These are phyloP conservation scores for Diplodus sargus DNA, from an alignment of 2,797 vertebrate species.

Conservation along the genomic window DNA sequence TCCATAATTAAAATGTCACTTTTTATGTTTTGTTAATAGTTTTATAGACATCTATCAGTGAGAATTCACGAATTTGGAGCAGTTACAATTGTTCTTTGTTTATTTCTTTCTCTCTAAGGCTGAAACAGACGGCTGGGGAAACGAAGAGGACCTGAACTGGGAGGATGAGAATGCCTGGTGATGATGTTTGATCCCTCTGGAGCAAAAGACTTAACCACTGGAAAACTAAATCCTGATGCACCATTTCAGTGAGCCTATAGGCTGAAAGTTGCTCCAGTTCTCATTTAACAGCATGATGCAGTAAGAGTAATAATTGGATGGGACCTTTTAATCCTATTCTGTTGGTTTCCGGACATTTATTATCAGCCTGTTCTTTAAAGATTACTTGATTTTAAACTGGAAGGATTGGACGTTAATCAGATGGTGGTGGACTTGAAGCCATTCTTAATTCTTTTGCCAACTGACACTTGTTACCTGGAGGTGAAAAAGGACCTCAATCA, in stretches of 20 bases:
- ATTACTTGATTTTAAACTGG: conserved; percentile 34
- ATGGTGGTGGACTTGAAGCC: conserved; percentile 50
- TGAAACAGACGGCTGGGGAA: conserved; percentile 93
- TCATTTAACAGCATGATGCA: conserved; percentile 37
- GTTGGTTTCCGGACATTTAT: conserved; percentile 20
- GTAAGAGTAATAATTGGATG: conserved; percentile 32
- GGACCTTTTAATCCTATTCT: conserved; percentile 27
- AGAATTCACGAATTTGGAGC: background rate
- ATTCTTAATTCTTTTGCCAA: conserved; percentile 67
- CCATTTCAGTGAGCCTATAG: conserved; percentile 12
- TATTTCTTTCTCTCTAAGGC: conserved; percentile 78
- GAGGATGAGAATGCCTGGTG: conserved; percentile 92
- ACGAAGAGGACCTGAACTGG: conserved; percentile 94
- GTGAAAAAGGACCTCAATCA: conserved; percentile 27
- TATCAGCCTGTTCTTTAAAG: conserved; percentile 34
- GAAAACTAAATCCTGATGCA: conserved; percentile 22
- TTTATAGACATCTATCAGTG: background rate
- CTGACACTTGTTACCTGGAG: conserved; percentile 30
- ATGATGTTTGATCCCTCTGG: conserved; percentile 52
- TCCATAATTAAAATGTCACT: background rate
- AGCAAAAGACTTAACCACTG: conserved; percentile 45
- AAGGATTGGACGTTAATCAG: conserved; percentile 22
- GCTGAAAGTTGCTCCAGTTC: conserved; percentile 15
- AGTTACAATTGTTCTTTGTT: background rate
- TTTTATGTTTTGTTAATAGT: background rate